Base-by-base conservation (phyloP, 2,113 vertebrate genomes). In the Bos indicus region DNA sequence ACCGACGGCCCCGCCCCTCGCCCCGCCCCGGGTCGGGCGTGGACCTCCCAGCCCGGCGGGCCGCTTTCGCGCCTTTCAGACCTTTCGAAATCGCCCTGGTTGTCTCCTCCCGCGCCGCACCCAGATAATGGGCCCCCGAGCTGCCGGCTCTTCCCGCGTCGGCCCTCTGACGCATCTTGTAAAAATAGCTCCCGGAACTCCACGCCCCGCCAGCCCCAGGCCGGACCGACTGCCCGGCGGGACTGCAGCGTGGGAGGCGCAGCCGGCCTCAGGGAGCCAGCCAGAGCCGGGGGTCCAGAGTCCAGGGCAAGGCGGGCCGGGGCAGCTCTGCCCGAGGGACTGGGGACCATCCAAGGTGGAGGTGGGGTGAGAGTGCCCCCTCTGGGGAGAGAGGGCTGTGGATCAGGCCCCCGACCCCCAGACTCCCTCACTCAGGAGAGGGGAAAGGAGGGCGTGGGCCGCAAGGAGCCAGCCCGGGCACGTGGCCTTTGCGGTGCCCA, bases 141-240 rank as follows among this genome's bases (percentile, higher is more conserved):
- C 64, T 9, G 83, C 64, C 8, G 3, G 33, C 96, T 46, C 78
- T 80, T 56, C 95, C 92, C 88, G 64, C 60, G 92, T 36, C 8
- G 14, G 62, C 28, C 1, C 5, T 16, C 86, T 86, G 97, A 97
- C 56, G 92, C 67, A 33, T 59, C 97, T 14, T 17, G 11, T 56
- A 82, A 97, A 97, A 97, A 97, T 85, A 97, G 92, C 95, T 67
- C 59, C 96, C 19, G 88, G 92, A 83, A 40, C 88, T 54, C 80
- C 30, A 64, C 23, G 33, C 77, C 88, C 93, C 2, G 16, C n/a
- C 13, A 46, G 25, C 25, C 57, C 67, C 67, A 3, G 48, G 56
- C 60, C 81, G 6, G 30, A 71, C 64, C 11, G 17, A 48, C 15
- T 71, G 1, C 52, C 80, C 60, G 8, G 77, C 64, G 7, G 13